Percentiles rank a stretch among this genome's conserved stretches.
These are phyloP conservation scores for Alligator mississippiensis DNA, from an alignment of 2,113 vertebrate species.

Conservation along the genomic window DNA sequence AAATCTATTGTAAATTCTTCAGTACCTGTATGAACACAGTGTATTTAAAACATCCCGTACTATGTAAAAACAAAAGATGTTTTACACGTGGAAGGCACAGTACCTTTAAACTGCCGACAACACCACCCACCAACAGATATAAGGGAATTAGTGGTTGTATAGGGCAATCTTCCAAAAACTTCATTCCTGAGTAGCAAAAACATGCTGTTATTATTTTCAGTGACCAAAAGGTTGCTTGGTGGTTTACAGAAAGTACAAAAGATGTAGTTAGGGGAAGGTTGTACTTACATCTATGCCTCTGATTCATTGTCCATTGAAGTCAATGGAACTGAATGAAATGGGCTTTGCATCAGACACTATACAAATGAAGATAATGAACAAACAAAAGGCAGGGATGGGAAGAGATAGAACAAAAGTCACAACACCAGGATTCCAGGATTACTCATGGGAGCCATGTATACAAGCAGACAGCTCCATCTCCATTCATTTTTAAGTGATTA, in stretches of 20 bases:
- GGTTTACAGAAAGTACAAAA: neutral
- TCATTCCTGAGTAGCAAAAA: slow-evolving; percentile 73
- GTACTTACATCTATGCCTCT: neutral
- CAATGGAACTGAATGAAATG: neutral
- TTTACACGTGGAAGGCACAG: slow-evolving; percentile 41
- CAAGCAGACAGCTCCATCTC: neutral
- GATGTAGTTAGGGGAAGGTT: neutral
- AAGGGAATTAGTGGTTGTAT: slow-evolving; percentile 78
- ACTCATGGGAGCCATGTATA: fast-evolving
- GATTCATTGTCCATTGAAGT: neutral
- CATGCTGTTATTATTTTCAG: slow-evolving; percentile 30
- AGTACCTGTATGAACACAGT: neutral
- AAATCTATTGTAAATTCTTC: neutral
- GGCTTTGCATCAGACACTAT: neutral
- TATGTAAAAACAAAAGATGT: slow-evolving; percentile 8
- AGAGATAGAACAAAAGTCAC: neutral
- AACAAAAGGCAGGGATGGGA: neutral
- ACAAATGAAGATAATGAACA: neutral
- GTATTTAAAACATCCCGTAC: slow-evolving; percentile 7
- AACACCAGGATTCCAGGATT: neutral
- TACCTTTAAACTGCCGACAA: slow-evolving; percentile 79
- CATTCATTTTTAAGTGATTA: neutral
- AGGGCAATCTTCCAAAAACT: slow-evolving; percentile 77
- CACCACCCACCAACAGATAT: slow-evolving; percentile 76
- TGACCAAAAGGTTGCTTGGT: neutral